Base-by-base conservation (phyloP, 2,888 invertebrate species). In the Frankliniella fusca region DNA sequence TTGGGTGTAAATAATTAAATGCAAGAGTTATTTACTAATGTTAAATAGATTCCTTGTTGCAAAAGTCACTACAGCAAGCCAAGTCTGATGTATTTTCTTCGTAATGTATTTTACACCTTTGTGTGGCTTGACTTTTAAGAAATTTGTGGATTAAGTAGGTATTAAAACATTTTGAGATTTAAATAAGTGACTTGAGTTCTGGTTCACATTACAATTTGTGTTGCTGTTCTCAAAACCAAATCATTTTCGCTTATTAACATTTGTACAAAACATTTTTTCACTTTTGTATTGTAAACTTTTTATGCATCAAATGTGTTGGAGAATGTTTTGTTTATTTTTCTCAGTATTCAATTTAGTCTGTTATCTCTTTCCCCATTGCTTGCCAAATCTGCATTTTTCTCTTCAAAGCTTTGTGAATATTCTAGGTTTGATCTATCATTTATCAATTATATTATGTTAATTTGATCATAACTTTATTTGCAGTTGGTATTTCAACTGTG, bases 1-100 rank as follows among this genome's bases (percentile, higher is more conserved):
- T 76, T 76, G 70, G 70, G 70, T 76, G 70, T 76, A 76, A 76
- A 76, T 76, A 76, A 76, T 76, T 76, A 27, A 76, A 27, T 76
- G 70, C 70, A 27, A 27, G 27, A 76, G 27, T 27, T 23, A 27
- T 76, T 76, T 27, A 76, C 70, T 76, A 76, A 23, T 76, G 70
- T 76, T 76, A 27, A 76, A 27, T 20, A 76, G 70, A 76, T 76
- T 76, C 70, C 27, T 76, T 76, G 70, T 76, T 76, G 70, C 70
- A 27, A 27, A 27, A 76, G 70, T 76, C 70, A 76, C 70, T 8
- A 23, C 12, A 27, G 27, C 70, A 76, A 76, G 70, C 27, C 70
- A 76, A 76, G 70, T 76, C 70, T 76, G 70, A 76, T 76, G 27
- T 76, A 76, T 76, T 23, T 76, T 61, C 61, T 61, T 76, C 27